Conservation (phyloP, 2,113 vertebrate species). For the Tyrannus savana region DNA sequence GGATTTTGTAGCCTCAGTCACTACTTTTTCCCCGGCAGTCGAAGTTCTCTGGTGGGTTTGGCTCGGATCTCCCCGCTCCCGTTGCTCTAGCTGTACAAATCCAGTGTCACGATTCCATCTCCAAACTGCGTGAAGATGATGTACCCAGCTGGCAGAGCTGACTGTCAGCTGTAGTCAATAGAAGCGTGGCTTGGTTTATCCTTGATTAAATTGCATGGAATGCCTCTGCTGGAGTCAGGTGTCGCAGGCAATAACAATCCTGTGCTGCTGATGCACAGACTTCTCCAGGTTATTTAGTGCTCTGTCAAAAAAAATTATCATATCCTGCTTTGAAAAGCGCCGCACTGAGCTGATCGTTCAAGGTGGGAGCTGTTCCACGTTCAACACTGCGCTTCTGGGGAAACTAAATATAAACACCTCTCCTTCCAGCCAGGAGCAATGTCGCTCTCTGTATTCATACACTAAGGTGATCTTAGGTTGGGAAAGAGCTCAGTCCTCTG, state of each 20-base stretch:
- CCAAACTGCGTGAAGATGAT: not conserved
- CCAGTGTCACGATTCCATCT: not conserved
- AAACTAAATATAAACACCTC: not conserved
- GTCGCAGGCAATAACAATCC: slow-evolving; percentile 17
- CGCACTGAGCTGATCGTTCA: not conserved
- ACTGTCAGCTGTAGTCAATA: not conserved
- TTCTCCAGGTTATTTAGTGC: slow-evolving; percentile 44
- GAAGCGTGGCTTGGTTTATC: not conserved
- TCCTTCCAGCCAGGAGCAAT: not conserved
- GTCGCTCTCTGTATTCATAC: not conserved
- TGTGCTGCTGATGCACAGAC: slow-evolving; percentile 4
- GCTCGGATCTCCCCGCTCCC: not conserved
- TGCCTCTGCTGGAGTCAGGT: not conserved
- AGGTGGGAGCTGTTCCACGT: not conserved
- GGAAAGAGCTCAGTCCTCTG: not conserved
- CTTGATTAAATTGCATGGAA: slow-evolving; percentile 6
- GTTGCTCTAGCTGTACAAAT: not conserved
- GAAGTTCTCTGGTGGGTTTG: not conserved
- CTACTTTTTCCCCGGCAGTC: not conserved
- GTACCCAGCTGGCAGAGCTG: not conserved
- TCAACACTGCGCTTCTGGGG: not conserved
- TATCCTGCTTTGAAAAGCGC: not conserved
- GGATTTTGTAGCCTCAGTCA: not conserved
- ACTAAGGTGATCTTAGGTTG: not conserved
- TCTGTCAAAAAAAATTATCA: slow-evolving; percentile 45